Conservation (phyloP, 2,113 vertebrate genomes). For the Nesospiza acunhae region DNA sequence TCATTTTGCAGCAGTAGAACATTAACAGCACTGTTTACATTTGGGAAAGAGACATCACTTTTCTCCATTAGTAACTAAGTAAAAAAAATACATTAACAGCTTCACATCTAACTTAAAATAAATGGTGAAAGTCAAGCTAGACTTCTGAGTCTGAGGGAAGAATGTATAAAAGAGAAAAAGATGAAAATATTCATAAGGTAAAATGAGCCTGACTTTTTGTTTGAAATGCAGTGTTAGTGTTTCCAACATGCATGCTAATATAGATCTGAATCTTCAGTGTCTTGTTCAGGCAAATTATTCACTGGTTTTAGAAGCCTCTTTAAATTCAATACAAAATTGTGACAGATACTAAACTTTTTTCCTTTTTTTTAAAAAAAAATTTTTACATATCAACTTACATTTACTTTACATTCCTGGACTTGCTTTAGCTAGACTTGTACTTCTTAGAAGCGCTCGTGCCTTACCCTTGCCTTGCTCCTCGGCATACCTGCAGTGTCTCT, state of each 20-base stretch:
- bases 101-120: background rate
- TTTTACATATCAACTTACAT: background rate
- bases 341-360: background rate
- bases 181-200: background rate
- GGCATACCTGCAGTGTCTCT: background rate
- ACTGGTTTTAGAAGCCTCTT: background rate
- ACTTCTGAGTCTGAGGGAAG: background rate
- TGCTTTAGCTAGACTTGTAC: background rate
- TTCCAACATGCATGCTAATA: background rate
- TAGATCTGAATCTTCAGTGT: background rate
- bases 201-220: background rate
- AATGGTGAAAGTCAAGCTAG: background rate
- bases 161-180: background rate
- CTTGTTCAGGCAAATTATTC: background rate
- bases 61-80: background rate
- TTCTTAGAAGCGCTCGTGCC: fast-evolving
- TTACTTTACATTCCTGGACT: background rate
- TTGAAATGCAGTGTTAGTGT: background rate
- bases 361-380: background rate
- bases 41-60: background rate
- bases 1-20: background rate
- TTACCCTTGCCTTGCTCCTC: background rate
- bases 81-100: background rate
- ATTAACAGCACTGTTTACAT: background rate
- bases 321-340: background rate